Evolutionary conservation across 1,140 invertebrate genomes (phyloP).

Genomic region (Panulirus ornatus): DNA sequence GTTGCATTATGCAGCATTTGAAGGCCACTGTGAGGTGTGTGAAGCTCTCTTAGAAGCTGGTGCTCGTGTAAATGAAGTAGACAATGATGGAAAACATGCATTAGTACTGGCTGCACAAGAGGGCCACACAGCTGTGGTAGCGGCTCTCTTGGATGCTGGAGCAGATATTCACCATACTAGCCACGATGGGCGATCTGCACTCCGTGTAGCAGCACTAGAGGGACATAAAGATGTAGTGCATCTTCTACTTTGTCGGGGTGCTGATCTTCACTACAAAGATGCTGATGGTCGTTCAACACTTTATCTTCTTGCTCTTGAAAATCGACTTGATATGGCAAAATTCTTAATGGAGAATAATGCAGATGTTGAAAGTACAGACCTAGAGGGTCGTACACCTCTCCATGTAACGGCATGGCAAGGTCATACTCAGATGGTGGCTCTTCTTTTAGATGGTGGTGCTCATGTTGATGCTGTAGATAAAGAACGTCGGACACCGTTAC

Average conservation of each 20-base stretch:
- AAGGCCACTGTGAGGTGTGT: slow-evolving; percentile 93
- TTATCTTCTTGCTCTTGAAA: slow-evolving; percentile 94
- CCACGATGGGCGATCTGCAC: slow-evolving; percentile 95
- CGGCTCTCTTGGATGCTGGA: slow-evolving; percentile 84
- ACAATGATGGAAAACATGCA: slow-evolving; percentile 96
- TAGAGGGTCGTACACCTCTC: slow-evolving; percentile 93
- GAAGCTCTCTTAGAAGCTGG: slow-evolving; percentile 93
- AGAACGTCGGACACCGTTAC: slow-evolving; percentile 92
- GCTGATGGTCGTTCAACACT: slow-evolving; percentile 94
- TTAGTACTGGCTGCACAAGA: slow-evolving; percentile 93
- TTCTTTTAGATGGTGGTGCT: slow-evolving; percentile 88
- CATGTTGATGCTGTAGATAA: slow-evolving; percentile 93
- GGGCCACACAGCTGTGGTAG: slow-evolving; percentile 87
- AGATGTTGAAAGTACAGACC: slow-evolving; percentile 91
- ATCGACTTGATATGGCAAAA: slow-evolving; percentile 90
- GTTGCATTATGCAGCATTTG: slow-evolving; percentile 93
- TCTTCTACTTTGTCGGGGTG: slow-evolving; percentile 85
- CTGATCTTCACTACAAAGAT: slow-evolving; percentile 94
- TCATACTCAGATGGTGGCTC: slow-evolving; percentile 91
- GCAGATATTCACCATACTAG: slow-evolving; percentile 92
- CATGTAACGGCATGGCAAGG: slow-evolving; percentile 97
- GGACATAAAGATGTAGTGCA: slow-evolving; percentile 90
- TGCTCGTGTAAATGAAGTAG: slow-evolving; percentile 92
- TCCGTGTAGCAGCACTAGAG: slow-evolving; percentile 92
- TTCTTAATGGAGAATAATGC: slow-evolving; percentile 89